Conservation (phyloP, 2,797 vertebrate species). For the Parotocinclus haroldoi region DNA sequence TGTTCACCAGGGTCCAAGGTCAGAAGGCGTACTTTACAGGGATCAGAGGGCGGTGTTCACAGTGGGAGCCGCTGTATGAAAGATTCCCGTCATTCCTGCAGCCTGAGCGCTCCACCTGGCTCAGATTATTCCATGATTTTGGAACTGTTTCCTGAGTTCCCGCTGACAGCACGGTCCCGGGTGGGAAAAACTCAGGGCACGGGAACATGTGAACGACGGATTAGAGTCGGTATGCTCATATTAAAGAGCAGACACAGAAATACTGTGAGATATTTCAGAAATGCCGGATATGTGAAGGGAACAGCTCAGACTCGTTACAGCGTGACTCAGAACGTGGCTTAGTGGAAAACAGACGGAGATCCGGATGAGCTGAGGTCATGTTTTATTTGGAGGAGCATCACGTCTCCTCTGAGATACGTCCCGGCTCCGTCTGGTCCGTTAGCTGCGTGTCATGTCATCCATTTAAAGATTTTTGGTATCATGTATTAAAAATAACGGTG, state of each 20-base stretch:
- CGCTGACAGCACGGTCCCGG: slow-evolving; percentile 82
- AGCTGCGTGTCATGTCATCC: too few species aligned
- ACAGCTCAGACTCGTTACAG: neutral
- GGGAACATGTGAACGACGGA: slow-evolving; percentile 79
- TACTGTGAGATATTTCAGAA: neutral
- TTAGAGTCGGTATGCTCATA: slow-evolving; percentile 55
- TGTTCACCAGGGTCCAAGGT: slow-evolving; percentile 9
- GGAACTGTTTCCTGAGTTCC: slow-evolving; percentile 90
- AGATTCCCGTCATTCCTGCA: slow-evolving; percentile 81
- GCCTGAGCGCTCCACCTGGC: slow-evolving; percentile 77
- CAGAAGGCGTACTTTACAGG: neutral
- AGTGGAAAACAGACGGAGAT: too few species aligned
- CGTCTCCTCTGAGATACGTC: too few species aligned
- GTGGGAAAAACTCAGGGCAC: slow-evolving; percentile 60
- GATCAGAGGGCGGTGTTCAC: slow-evolving; percentile 37
- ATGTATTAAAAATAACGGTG: too few species aligned
- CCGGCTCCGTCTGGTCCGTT: too few species aligned
- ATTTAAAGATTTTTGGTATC: too few species aligned
- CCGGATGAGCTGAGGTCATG: too few species aligned
- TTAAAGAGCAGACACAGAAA: neutral
- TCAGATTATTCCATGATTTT: slow-evolving; percentile 86
- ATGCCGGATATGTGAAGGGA: neutral
- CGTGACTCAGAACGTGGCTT: neutral
- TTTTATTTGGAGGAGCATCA: too few species aligned
- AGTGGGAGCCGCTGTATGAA: slow-evolving; percentile 53